phyloP scores from a whole-genome alignment of 2,113 vertebrate genomes.

The Prionailurus bengalensis region DNA sequence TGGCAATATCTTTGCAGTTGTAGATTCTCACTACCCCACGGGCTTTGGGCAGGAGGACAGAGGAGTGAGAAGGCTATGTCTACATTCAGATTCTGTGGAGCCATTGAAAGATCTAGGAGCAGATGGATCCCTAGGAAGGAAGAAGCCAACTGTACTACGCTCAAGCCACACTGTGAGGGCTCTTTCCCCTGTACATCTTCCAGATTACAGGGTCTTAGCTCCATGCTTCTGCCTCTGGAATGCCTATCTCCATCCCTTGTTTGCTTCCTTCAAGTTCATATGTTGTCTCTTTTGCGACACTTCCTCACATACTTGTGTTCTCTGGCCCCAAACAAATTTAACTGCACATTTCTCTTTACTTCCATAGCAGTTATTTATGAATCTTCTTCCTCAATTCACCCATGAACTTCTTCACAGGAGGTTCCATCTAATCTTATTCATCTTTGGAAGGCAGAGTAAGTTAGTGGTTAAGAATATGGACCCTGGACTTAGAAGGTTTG shows the following conservation, averaged over 20 bases:
- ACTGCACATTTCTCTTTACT: constrained; percentile 51
- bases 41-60: background rate
- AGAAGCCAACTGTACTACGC: rapidly evolving
- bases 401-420: constrained; percentile 72
- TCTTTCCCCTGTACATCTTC: background rate
- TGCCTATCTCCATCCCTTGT: background rate
- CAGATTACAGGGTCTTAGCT: background rate
- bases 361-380: constrained; percentile 65
- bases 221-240: background rate
- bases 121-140: background rate
- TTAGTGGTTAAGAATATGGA: constrained; percentile 64
- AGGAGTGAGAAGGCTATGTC: background rate
- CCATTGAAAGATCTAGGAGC: background rate
- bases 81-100: background rate
- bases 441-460: constrained; percentile 72
- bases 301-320: constrained; percentile 49
- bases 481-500: constrained; percentile 9
- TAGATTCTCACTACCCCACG: background rate
- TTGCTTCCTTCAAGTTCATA: background rate
- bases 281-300: background rate
- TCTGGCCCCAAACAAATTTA: constrained; percentile 26
- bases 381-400: constrained; percentile 69
- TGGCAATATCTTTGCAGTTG: background rate
- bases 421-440: constrained; percentile 77
- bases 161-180: background rate